Conservation (phyloP, 2,113 vertebrate genomes). For the Oreochromis niloticus region DNA sequence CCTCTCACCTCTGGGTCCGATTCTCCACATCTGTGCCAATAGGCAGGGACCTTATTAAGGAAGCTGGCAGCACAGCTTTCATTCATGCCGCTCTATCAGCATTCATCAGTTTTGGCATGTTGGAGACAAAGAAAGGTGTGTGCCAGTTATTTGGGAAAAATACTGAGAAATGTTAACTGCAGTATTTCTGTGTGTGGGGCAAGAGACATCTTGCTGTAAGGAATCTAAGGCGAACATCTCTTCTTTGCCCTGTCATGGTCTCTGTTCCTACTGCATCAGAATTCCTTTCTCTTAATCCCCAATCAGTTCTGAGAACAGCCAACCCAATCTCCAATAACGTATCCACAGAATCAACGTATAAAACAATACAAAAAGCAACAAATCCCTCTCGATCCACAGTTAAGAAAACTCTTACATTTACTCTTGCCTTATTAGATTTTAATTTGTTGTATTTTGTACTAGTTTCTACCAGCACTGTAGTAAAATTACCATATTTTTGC, state of each 20-base stretch:
- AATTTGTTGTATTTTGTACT: not conserved
- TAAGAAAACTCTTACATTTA: not conserved
- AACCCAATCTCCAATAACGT: not conserved
- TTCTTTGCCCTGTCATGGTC: not conserved
- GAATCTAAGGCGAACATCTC: slow-evolving; percentile 22
- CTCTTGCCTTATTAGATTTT: not conserved
- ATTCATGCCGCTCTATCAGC: slow-evolving; percentile 17
- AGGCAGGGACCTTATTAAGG: slow-evolving; percentile 14
- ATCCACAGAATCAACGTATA: not conserved
- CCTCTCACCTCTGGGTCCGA: not conserved
- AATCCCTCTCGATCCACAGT: not conserved
- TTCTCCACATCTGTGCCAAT: slow-evolving; percentile 18
- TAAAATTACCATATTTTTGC: not conserved
- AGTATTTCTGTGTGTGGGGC: not conserved
- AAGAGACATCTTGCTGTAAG: slow-evolving; percentile 41
- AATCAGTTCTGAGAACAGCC: not conserved
- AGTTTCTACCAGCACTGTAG: not conserved
- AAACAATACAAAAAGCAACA: not conserved
- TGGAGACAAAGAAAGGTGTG: not conserved
- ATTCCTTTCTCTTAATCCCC: not conserved
- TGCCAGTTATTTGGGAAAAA: not conserved
- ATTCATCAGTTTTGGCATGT: slow-evolving; percentile 3
- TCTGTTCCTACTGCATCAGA: not conserved
- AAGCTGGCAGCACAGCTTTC: slow-evolving; percentile 7
- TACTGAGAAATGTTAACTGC: not conserved